Evolutionary conservation across 2,113 vertebrate species (phyloP), one percentile per base, ranked within the genome.

Genomic region (Nannospalax galili): DNA sequence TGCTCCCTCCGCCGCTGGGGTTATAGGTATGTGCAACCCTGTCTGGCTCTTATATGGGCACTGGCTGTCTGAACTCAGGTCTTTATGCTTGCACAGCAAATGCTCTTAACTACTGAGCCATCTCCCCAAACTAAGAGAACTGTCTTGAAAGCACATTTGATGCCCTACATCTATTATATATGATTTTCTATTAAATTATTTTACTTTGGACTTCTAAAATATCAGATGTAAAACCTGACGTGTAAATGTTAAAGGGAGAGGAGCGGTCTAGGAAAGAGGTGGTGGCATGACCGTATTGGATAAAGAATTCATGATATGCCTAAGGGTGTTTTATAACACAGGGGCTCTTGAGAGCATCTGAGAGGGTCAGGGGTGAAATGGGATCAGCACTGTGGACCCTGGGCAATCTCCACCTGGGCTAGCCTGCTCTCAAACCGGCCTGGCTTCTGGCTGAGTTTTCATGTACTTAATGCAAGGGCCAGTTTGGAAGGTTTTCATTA

Each of bases 251-350:
- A 6, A 72, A 78, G 78, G 78, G 32, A 52, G 58, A 62, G 24
- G 48, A 65, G 52, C n/a, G 20, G 7, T 84, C 82, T 56, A 58
- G 86, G 69, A 7, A 70, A 77, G 15, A 58, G 28, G 20, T 1
- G 3, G n/a, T 56, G 4, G 20, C 19, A 22, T 26, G 69, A 58
- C 70, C 0, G 30, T n/a, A 56, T 64, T 42, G 28, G 67, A 15
- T 5, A 1, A 20, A 75, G 17, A 40, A 1, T 0, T 24, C 1
- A 1, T 8, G 69, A 6, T 56, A 19, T 26, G n/a, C 81, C 16
- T 40, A n/a, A 92, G 37, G 1, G 0, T 26, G 2, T 56, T 73
- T n/a, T n/a, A 22, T 0, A 0, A 1, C 62, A 2, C 0, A 0
- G 8, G 52, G 82, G 2, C 67, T 58, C 12, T 22, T 19, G n/a